phyloP scores from a whole-genome alignment of 1,140 invertebrate genomes.

The Ostrea denselamellosa region DNA sequence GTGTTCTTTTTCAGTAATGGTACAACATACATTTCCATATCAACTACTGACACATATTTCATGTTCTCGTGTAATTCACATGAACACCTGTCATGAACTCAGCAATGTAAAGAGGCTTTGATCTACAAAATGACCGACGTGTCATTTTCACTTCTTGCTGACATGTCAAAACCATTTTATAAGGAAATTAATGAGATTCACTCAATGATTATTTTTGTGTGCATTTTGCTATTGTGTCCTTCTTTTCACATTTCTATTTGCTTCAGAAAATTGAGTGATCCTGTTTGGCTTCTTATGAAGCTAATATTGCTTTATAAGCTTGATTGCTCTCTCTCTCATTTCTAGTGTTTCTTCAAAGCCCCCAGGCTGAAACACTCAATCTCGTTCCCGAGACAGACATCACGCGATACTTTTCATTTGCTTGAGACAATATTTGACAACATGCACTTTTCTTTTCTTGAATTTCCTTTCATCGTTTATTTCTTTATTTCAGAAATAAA shows the following conservation, averaged over 20 bases:
- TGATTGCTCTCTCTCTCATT: background rate
- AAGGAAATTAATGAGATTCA: conserved; percentile 49
- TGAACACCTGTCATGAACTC: conserved; percentile 12
- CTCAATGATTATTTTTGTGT: conserved; percentile 35
- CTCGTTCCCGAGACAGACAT: background rate
- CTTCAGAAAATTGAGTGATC: background rate
- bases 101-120: conserved; percentile 47
- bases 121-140: conserved; percentile 46
- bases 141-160: background rate
- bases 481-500: background rate
- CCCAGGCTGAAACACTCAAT: background rate
- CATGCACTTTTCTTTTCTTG: no score
- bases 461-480: background rate
- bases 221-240: conserved; percentile 32
- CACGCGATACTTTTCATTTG: background rate
- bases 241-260: conserved; percentile 22
- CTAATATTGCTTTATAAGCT: background rate
- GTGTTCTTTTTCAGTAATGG: conserved; percentile 39
- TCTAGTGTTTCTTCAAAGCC: background rate
- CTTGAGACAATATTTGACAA: conserved; percentile 2
- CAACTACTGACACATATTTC: no score
- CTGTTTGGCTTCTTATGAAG: background rate
- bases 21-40: conserved; percentile 34
- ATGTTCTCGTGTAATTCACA: no score
- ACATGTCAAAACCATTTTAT: conserved; percentile 35